Conservation (phyloP, 1,140 invertebrate species). For the Drosophila kikkawai region DNA sequence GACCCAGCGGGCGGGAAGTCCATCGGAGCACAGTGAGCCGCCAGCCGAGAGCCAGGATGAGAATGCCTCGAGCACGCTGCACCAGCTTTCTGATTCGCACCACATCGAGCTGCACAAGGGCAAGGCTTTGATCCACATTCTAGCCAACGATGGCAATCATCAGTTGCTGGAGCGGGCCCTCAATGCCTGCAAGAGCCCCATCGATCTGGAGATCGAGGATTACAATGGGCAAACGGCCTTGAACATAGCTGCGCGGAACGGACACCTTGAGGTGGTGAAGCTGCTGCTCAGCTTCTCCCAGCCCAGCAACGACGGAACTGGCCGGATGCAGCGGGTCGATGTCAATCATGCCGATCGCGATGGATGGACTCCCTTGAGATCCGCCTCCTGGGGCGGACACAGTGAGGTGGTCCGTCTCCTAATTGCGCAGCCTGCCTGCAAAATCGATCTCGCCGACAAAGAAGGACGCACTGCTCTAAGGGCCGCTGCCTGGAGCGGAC, state of each 20-base stretch:
- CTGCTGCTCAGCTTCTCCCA: conserved; percentile 85
- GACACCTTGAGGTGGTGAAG: conserved; percentile 91
- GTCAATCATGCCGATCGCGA: conserved; percentile 94
- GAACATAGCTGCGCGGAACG: conserved; percentile 93
- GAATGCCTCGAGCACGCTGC: conserved; percentile 76
- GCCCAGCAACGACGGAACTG: conserved; percentile 85
- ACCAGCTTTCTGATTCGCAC: conserved; percentile 81
- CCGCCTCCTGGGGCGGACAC: conserved; percentile 96
- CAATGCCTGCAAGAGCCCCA: conserved; percentile 86
- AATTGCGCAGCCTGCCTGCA: conserved; percentile 90
- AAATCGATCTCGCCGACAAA: conserved; percentile 90
- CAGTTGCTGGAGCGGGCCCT: conserved; percentile 88
- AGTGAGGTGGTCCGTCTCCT: conserved; percentile 94
- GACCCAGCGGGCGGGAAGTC: conserved; percentile 77
- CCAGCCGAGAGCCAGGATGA: conserved; percentile 79
- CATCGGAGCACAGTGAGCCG: conserved; percentile 83
- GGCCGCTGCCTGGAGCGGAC: conserved; percentile 94
- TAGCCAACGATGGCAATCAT: conserved; percentile 91
- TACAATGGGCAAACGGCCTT: conserved; percentile 92
- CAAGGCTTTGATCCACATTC: conserved; percentile 90
- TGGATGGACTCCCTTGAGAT: conserved; percentile 94
- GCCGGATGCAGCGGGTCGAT: conserved; percentile 88
- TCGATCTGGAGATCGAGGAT: conserved; percentile 88
- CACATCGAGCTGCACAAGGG: conserved; percentile 87
- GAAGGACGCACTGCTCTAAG: conserved; percentile 90